A percentile compares a stretch with the other conserved stretches of the same genome.
Evolutionary conservation across 2,797 vertebrate genomes (phyloP).

Genomic region (Crocidura indochinensis): DNA sequence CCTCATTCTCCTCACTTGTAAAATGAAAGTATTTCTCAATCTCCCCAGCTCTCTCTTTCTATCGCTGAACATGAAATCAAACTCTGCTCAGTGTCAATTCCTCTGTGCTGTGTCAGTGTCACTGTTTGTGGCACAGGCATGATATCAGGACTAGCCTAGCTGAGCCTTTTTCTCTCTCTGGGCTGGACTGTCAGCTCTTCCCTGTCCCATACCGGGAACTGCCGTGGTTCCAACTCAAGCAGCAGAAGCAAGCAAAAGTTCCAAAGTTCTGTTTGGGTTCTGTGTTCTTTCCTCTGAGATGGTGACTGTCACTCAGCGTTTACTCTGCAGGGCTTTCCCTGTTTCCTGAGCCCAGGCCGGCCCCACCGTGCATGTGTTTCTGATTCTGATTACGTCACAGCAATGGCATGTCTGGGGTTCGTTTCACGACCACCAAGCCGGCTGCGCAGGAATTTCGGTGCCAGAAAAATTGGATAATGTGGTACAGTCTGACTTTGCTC

Average conservation of each 20-base stretch:
- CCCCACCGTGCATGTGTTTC: slow-evolving; percentile 69
- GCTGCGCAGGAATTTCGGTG: slow-evolving; percentile 47
- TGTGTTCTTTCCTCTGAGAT: not conserved
- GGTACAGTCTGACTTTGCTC: slow-evolving; percentile 11
- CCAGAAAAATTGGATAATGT: slow-evolving; percentile 68
- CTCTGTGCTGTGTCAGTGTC: too few species aligned
- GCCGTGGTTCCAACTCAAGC: not conserved
- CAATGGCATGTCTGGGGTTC: slow-evolving; percentile 64
- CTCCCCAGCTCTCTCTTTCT: too few species aligned
- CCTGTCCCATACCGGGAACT: not conserved
- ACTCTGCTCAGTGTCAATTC: too few species aligned
- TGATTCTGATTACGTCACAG: slow-evolving; percentile 71
- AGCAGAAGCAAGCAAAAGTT: not conserved
- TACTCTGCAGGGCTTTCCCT: not conserved
- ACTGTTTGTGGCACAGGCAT: too few species aligned
- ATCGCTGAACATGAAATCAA: too few species aligned
- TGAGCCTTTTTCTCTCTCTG: too few species aligned
- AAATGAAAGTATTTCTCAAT: not conserved
- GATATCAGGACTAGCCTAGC: too few species aligned
- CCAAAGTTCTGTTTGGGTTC: not conserved
- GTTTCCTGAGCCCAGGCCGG: not conserved
- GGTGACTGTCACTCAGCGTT: not conserved
- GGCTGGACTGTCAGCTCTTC: too few species aligned
- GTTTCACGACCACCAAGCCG: not conserved
- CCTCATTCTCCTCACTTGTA: not conserved